A percentile compares a stretch with the other conserved stretches of the same genome.
Evolutionary conservation across 1,140 invertebrate species (phyloP).

Genomic region (Bombus superbus): DNA sequence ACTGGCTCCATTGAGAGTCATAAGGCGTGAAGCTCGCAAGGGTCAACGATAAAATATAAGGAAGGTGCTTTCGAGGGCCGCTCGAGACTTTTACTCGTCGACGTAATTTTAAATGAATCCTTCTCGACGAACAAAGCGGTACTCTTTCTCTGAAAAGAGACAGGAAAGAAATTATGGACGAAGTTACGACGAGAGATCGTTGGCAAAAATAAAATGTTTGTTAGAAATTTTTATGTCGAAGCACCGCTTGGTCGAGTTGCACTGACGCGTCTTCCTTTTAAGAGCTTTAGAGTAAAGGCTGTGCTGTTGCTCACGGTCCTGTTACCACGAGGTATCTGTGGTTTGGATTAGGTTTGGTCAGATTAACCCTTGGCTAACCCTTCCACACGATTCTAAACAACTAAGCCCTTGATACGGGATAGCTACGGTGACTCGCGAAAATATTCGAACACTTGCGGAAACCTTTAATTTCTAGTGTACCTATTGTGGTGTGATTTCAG

Average conservation of each 20-base stretch:
- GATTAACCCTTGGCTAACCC: no score
- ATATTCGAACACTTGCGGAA: no score
- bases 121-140: not conserved
- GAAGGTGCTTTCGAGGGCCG: not conserved
- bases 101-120: not conserved
- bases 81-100: constrained; percentile 11
- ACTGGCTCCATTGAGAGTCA: constrained; percentile 10
- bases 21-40: constrained; percentile 4
- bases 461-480: not conserved
- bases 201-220: not conserved
- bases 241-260: not conserved
- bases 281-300: not conserved
- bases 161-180: no score
- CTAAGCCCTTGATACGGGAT: not conserved
- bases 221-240: not conserved
- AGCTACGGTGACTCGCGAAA: not conserved
- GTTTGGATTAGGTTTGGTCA: no score
- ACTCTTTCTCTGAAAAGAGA: not conserved
- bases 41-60: constrained; percentile 12
- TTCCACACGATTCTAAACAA: not conserved
- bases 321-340: not conserved
- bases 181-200: not conserved
- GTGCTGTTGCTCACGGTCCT: not conserved
- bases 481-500: not conserved
- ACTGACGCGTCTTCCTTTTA: not conserved